These are phyloP conservation scores for Hycleus cichorii DNA, from an alignment of 1,140 invertebrate genomes.

Conservation along the genomic window DNA sequence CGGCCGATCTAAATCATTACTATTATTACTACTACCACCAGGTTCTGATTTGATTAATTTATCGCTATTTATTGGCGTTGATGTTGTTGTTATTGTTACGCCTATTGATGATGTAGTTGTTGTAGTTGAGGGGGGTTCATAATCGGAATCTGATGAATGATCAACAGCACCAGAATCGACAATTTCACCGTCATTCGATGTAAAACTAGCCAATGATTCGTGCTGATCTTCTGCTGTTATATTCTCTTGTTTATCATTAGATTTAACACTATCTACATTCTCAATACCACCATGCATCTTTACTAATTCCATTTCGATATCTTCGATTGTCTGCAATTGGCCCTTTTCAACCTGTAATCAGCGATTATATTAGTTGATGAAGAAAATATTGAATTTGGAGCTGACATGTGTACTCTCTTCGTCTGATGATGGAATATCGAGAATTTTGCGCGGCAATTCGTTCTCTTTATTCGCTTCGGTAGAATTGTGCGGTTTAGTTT, in stretches of 20 bases:
- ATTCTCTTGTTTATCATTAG: no score
- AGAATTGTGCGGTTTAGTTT: not conserved
- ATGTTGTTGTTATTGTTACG: no score
- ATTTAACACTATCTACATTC: no score
- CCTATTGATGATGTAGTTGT: no score
- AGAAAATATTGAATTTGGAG: not conserved
- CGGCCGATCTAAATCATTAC: not conserved
- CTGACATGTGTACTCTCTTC: conserved; percentile 31
- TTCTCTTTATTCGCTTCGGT: conserved; percentile 16
- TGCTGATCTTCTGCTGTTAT: no score
- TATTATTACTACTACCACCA: conserved; percentile 1
- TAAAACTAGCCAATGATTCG: no score
- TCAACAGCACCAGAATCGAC: conserved; percentile 29
- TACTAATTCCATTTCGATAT: conserved; percentile 36
- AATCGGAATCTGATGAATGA: conserved; percentile 30
- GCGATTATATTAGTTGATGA: no score
- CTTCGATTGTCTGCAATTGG: conserved; percentile 28
- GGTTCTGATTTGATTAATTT: conserved; percentile 10
- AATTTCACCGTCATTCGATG: conserved; percentile 10
- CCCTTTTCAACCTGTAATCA: conserved; percentile 16
- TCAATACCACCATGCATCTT: conserved; percentile 28
- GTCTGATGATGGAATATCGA: conserved; percentile 38
- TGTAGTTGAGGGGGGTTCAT: conserved; percentile 17
- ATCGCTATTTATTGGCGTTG: not conserved
- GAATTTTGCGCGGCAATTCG: conserved; percentile 31